A percentile compares a stretch with the other conserved stretches of the same genome.
Conservation (phyloP, 2,888 invertebrate genomes). For the Rambutsinella grinnellia region DNA sequence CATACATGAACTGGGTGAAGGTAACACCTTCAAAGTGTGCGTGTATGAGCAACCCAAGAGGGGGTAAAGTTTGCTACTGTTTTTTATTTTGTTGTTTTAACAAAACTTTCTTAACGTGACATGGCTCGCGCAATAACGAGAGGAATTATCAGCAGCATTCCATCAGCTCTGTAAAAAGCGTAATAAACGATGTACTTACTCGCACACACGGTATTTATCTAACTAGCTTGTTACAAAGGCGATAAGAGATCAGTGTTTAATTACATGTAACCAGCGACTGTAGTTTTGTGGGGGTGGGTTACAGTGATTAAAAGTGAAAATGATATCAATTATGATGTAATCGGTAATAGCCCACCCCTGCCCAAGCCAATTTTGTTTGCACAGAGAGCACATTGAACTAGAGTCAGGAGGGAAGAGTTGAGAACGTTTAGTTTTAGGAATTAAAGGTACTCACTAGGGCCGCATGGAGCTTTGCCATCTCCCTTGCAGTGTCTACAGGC, state of each 20-base stretch:
- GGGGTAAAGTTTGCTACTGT: too few species aligned
- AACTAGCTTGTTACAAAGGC: neutral
- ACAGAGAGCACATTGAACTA: neutral
- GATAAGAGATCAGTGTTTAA: neutral
- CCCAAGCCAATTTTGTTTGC: neutral
- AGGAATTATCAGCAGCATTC: neutral
- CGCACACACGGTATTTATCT: neutral
- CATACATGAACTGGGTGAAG: neutral
- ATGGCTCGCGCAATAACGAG: neutral
- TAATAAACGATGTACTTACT: too few species aligned
- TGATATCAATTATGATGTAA: neutral
- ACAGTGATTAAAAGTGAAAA: neutral
- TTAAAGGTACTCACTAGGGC: conserved; percentile 63
- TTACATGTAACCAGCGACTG: neutral
- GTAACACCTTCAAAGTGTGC: neutral
- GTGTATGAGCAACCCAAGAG: too few species aligned
- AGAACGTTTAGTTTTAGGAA: neutral
- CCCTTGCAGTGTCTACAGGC: conserved; percentile 66
- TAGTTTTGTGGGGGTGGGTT: neutral
- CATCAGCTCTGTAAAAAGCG: neutral
- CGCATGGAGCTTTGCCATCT: conserved; percentile 66
- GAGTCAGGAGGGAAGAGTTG: neutral
- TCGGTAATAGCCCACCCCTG: neutral
- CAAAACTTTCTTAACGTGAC: conserved; percentile 13
- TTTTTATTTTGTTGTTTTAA: neutral